phyloP scores from a whole-genome alignment of 2,888 invertebrate species.

The Epirrhoe tristata region DNA sequence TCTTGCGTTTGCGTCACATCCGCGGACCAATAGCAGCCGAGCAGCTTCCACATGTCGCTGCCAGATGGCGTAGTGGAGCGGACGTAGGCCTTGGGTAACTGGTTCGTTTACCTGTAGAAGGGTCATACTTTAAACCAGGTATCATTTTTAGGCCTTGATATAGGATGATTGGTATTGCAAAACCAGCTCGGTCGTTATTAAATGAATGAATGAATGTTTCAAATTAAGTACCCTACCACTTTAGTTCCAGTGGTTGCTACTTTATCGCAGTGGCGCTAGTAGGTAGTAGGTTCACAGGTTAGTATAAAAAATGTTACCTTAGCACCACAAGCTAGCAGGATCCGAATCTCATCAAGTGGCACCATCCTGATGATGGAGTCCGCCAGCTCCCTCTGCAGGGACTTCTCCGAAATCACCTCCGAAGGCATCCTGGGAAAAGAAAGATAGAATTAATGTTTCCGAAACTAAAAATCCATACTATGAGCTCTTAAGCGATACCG shows the following conservation, averaged over 20 bases:
- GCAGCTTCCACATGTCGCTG: constrained; percentile 93
- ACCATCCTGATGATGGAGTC: constrained; percentile 96
- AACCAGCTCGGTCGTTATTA: no score
- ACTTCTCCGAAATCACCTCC: constrained; percentile 89
- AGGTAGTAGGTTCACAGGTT: constrained; percentile 35
- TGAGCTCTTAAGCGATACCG: no score
- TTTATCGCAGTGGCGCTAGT: no score
- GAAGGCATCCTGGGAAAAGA: constrained; percentile 85
- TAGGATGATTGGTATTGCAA: no score
- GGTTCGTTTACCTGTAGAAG: constrained; percentile 84
- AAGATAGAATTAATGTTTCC: not conserved
- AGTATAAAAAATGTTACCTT: constrained; percentile 84
- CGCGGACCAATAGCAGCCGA: constrained; percentile 91
- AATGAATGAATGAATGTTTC: no score
- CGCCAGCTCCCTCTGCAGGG: constrained; percentile 93
- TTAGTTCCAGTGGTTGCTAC: no score
- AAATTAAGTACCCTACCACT: no score
- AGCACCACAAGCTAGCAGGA: constrained; percentile 94
- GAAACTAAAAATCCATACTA: no score
- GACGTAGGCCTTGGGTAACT: constrained; percentile 94
- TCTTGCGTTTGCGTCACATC: constrained; percentile 92
- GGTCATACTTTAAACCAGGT: constrained; percentile 33
- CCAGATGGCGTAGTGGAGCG: constrained; percentile 97
- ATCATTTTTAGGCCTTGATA: no score
- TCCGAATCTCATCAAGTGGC: constrained; percentile 93